Percentiles rank a stretch among this genome's conserved stretches.
These are phyloP conservation scores for Chlamydotis undulata DNA, from an alignment of 2,113 vertebrate genomes.

Conservation along the genomic window DNA sequence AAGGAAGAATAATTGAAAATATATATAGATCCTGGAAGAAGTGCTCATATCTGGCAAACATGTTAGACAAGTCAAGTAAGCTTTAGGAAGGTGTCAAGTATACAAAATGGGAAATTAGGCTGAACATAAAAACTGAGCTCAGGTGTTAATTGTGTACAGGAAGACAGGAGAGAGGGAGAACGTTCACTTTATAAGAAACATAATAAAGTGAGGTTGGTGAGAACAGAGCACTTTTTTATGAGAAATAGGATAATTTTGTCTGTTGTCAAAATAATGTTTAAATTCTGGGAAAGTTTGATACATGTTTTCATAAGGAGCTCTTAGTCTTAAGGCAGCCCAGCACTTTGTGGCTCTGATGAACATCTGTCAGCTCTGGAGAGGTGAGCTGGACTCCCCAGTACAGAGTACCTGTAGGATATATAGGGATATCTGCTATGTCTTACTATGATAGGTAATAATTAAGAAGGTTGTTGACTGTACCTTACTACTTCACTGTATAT, in stretches of 20 bases:
- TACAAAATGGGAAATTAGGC: slow-evolving; percentile 4
- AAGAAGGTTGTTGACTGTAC: neutral
- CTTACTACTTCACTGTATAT: neutral
- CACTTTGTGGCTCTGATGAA: neutral
- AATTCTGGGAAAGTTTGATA: neutral
- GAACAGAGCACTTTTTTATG: neutral
- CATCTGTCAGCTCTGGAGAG: neutral
- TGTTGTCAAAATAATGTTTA: neutral
- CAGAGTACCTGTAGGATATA: neutral
- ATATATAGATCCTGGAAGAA: neutral
- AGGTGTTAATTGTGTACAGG: slow-evolving; percentile 46
- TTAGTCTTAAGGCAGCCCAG: neutral
- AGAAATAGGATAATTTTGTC: neutral
- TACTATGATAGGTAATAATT: neutral
- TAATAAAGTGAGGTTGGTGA: neutral
- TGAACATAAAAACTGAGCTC: neutral
- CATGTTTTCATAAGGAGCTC: neutral
- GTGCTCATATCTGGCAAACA: neutral
- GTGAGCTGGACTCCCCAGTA: neutral
- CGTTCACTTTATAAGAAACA: neutral
- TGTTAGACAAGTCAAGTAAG: slow-evolving; percentile 35
- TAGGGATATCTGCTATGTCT: neutral
- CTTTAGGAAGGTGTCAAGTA: slow-evolving; percentile 33
- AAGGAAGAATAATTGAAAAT: neutral
- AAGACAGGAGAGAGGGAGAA: neutral